These are phyloP conservation scores for Drosophila nigricruria DNA, from an alignment of 2,888 invertebrate genomes.

Conservation along the genomic window DNA sequence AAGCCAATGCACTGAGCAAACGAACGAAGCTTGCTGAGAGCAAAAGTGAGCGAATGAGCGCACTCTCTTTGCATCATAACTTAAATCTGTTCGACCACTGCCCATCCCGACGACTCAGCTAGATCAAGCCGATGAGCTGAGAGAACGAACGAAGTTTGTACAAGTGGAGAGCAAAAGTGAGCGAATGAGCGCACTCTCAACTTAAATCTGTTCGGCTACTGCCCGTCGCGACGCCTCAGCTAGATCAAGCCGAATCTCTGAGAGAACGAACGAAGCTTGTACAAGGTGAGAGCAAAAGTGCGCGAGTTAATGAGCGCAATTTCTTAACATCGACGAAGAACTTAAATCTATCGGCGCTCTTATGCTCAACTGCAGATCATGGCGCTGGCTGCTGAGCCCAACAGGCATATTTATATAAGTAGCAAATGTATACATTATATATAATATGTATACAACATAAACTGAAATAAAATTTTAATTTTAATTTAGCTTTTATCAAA, in stretches of 20 bases:
- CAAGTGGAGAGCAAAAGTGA: not conserved
- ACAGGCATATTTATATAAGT: not conserved
- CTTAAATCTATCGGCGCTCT: not conserved
- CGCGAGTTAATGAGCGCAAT: not conserved
- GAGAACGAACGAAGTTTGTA: not conserved
- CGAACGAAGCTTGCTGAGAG: too few species aligned
- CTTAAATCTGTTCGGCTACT: too few species aligned
- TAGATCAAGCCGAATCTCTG: too few species aligned
- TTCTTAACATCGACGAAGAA: not conserved
- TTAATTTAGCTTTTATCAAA: too few species aligned
- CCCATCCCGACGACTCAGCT: not conserved
- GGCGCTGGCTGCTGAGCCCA: not conserved
- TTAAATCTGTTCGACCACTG: too few species aligned
- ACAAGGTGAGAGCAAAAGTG: not conserved
- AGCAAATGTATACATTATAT: too few species aligned
- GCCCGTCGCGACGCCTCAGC: too few species aligned
- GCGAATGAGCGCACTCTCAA: too few species aligned
- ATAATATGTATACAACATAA: not conserved
- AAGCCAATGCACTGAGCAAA: not conserved
- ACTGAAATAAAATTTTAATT: too few species aligned
- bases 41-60: too few species aligned
- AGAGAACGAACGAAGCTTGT: too few species aligned
- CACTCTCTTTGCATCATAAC: too few species aligned
- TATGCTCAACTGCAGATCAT: not conserved
- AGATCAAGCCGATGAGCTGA: not conserved